These are phyloP conservation scores for Pollenia labialis DNA, from an alignment of 2,888 invertebrate species.

Conservation along the genomic window DNA sequence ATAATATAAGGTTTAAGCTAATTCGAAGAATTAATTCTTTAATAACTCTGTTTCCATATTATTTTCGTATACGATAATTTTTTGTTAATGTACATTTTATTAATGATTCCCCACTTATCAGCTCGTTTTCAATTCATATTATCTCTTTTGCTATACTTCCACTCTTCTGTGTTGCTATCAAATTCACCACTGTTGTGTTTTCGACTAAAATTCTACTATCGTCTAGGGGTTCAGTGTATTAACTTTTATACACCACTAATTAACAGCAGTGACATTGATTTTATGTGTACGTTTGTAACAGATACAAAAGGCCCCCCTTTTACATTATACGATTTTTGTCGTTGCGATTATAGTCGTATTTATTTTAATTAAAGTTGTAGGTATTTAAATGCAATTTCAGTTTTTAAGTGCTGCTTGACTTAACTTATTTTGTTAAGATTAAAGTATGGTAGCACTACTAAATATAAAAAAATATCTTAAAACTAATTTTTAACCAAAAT, in stretches of 20 bases:
- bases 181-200: conserved; percentile 54
- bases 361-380: no score
- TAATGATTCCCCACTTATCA: conserved; percentile 69
- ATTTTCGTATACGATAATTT: conserved; percentile 15
- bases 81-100: conserved; percentile 25
- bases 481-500: no score
- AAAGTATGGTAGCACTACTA: no score
- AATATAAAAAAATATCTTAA: no score
- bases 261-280: background rate
- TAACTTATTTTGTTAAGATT: no score
- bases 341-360: no score
- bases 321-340: no score
- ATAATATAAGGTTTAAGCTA: background rate
- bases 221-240: conserved; percentile 25
- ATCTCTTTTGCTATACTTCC: conserved; percentile 25
- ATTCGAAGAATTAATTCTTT: conserved; percentile 12
- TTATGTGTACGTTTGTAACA: background rate
- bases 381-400: no score
- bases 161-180: conserved; percentile 36
- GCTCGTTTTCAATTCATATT: conserved; percentile 54
- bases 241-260: conserved; percentile 8
- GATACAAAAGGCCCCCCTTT: no score
- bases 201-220: conserved; percentile 37
- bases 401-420: no score
- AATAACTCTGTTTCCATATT: background rate